Conservation (phyloP, 1,140 invertebrate species). For the Drosophila ogumai region DNA sequence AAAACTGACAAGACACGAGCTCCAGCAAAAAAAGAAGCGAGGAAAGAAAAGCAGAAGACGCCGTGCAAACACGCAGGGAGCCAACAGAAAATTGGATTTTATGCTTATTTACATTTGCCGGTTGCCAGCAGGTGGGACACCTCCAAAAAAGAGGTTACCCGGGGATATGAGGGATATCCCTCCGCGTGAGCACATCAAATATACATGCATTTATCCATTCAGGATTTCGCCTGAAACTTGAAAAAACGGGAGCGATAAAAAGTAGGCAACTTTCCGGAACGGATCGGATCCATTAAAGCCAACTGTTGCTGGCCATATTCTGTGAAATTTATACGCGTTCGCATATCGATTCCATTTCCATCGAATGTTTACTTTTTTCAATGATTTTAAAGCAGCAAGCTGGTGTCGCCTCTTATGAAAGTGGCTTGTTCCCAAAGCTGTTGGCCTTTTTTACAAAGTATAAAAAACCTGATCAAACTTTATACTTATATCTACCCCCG, state of each 20-base stretch:
- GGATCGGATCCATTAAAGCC: constrained; percentile 45
- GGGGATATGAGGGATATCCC: constrained; percentile 21
- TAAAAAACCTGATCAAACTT: too few relatives aligned
- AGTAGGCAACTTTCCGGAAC: constrained; percentile 36
- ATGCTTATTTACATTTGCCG: constrained; percentile 74
- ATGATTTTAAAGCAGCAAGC: constrained; percentile 39
- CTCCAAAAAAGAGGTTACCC: constrained; percentile 29
- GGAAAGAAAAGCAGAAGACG: constrained; percentile 18
- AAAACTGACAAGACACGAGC: constrained; percentile 46
- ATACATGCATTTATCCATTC: constrained; percentile 30
- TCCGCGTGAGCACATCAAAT: constrained; percentile 4
- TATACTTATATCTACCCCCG: too few relatives aligned
- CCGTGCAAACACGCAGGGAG: constrained; percentile 49
- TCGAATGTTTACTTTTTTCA: constrained; percentile 28
- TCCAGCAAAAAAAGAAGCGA: neutral
- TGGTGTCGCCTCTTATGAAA: constrained; percentile 13
- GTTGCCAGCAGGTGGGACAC: constrained; percentile 30
- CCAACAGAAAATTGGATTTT: constrained; percentile 71
- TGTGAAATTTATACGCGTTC: constrained; percentile 39
- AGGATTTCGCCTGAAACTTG: constrained; percentile 12
- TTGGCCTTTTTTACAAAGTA: neutral
- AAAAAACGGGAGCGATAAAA: constrained; percentile 21
- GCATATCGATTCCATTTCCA: constrained; percentile 39
- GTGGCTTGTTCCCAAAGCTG: neutral
- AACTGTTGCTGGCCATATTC: constrained; percentile 49